Conservation (phyloP, 2,113 vertebrate genomes). For the Semicossyphus pulcher region DNA sequence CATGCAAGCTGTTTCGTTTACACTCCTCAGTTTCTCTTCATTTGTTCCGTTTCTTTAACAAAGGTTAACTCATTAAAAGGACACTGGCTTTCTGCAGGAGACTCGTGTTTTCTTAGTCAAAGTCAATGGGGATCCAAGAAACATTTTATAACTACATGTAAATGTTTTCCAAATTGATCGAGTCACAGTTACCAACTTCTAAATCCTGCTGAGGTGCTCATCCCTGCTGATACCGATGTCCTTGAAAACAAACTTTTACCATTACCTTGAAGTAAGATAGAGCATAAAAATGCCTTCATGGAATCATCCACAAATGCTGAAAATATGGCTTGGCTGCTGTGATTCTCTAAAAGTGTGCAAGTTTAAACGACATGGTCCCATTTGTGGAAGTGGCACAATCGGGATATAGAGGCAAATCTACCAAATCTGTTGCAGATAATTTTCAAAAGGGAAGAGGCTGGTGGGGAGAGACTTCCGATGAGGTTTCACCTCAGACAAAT, state of each 20-base stretch:
- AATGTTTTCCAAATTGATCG: conserved; percentile 46
- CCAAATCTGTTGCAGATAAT: no score
- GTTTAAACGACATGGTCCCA: no score
- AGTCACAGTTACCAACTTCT: conserved; percentile 7
- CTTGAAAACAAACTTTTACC: conserved; percentile 1
- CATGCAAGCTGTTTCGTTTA: conserved; percentile 43
- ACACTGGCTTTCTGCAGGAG: conserved; percentile 19
- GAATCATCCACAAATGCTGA: no score
- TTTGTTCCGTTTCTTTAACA: conserved; percentile 33
- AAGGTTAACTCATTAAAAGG: conserved; percentile 29
- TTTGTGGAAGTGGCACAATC: no score
- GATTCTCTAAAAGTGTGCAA: no score
- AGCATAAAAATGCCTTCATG: no score
- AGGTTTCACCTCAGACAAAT: no score
- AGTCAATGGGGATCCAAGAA: conserved; percentile 24
- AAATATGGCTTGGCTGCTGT: no score
- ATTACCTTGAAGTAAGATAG: no score
- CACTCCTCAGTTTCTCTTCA: conserved; percentile 18
- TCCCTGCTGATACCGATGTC: conserved; percentile 24
- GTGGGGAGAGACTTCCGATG: no score
- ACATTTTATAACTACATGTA: conserved; percentile 41
- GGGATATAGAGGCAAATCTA: no score
- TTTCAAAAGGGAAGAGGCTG: no score
- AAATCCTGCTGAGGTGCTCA: background rate
- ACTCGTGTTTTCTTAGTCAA: background rate